Evolutionary conservation across 2,888 invertebrate species (phyloP), one percentile per base, ranked within the genome.

Genomic region (Stegophylla sp.): DNA sequence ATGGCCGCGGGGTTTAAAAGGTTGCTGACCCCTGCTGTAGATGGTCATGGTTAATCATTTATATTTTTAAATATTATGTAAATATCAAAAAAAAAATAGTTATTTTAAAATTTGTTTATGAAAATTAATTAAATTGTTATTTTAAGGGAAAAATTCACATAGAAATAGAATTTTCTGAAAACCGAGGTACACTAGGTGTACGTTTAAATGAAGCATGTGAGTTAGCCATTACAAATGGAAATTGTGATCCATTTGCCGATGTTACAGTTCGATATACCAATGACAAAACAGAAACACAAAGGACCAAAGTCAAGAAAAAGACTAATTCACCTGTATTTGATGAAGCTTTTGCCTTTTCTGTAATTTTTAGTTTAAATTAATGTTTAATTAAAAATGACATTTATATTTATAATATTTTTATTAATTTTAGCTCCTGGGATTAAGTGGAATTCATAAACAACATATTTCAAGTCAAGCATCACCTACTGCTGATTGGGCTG

Each of bases 211-310:
- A 95, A 87, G 96, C 95, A 87, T 91, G 92, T 83, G 95, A 96
- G 87, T 89, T 96, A 86, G 93, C 95, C 83, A 91, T 95, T 84
- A 94, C 94, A 86, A 94, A 94, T 87, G 94, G 95, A 85, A 92
- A 93, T 85, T 96, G 96, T 88, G 96, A 96, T 88, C 95, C 96
- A 17, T 96, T 93, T 87, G 94, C 94, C 84, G 90, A 92, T 84
- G 92, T 94, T 85, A 92, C 93, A 73, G 92, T 94, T 82, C 89
- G 91, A 82, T 93, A 93, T 87, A 91, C 93, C 83, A 94, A 94
- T 87, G 92, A 92, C 83, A 92, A 93, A 86, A 90, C 91, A 87
- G 91, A 93, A 85, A 89, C 91, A 84, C 92, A 92, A 86, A 90
- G 93, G 86, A 95, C 96, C 51, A 94, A 94, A 87, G 92, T 93